Base-by-base conservation (phyloP, 2,797 vertebrate species). In the Podarcis siculus region DNA sequence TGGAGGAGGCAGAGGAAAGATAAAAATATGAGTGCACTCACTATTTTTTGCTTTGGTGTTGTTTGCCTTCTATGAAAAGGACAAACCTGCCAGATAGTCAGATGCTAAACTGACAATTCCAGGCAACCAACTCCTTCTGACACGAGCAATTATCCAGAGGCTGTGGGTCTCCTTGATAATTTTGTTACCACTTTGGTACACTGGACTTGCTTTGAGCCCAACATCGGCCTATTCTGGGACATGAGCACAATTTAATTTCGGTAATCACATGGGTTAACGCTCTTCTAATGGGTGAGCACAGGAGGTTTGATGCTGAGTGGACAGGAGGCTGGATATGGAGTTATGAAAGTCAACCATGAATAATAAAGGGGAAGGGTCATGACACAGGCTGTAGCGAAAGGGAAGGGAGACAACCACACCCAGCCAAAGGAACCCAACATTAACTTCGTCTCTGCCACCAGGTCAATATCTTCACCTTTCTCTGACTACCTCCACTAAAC, bases 111-210 rank as follows among this genome's bases (percentile, higher is more conserved):
- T 27, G 64, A 72, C 42, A 61, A 72, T 58, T 58, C 55, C 32
- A 49, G 37, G 5, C 49, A 71, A 55, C 66, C 13, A 79, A 58
- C 19, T 13, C 4, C 39, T 19, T 79, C 12, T 55, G 76, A 79
- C 76, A 37, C 32, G 42, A 79, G 35, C 76, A 55, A 80, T 81
- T 87, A 75, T 39, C 86, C 69, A 42, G 49, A 73, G 79, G 86
- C 49, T 32, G 15, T 32, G 35, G 69, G 17, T 42, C 17, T 55
- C 77, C 37, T 61, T 81, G 69, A 73, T 66, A 37, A 45, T 77
- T 69, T 67, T 7, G 21, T 37, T 82, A 39, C 79, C 42, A 42
- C 42, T 42, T 42, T 42, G 42, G 42, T 21, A 19, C 30, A 32
- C 37, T 9, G n/a, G 71, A 21, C 21, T 35, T 66, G 71, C 71